Base-by-base conservation (phyloP, 2,888 invertebrate species). In the Hetaerina titia region DNA sequence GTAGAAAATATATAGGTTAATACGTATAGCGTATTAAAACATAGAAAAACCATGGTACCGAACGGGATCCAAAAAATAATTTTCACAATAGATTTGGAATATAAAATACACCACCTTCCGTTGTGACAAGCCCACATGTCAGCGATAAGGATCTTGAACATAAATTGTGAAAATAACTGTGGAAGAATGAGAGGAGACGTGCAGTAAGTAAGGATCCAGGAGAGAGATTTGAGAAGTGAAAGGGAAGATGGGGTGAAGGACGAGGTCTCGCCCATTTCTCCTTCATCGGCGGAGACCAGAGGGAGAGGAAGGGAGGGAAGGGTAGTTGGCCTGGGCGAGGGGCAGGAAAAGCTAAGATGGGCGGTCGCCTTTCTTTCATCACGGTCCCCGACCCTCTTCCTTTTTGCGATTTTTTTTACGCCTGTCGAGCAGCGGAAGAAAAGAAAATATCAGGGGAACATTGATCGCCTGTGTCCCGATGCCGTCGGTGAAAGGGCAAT, bases 401-500 rank as follows among this genome's bases (percentile, higher is more conserved):
- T 81, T 31, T n/a, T 81, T 13, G 81, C 81, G 25, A 13, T 81
- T 81, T 81, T 81, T 31, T 81, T 81, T 81, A 31, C 81, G 81
- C 81, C 81, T 31, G 31, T 81, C 81, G 81, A 81, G n/a, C 45
- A 69, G 69, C 22, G 69, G 69, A 69, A 69, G 69, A 69, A 22
- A 69, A n/a, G 19, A 31, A 81, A 81, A 81, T n/a, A 81, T 11
- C 25, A 31, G 13, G 81, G 2, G 81, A 81, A 22, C 81, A 31
- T 25, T 81, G 81, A 81, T 81, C 81, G 11, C 31, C 31, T 31
- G 81, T 31, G 31, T 81, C 60, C 60, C 60, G 60, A 60, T 17
- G 11, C 81, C 31, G 45, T 45, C 45, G 81, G 81, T 81, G 81
- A 81, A 81, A 81, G 81, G 81, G 25, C 81, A 81, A 81, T 69